These are phyloP conservation scores for Polydrusus tereticollis DNA, from an alignment of 2,888 invertebrate species.

Conservation along the genomic window DNA sequence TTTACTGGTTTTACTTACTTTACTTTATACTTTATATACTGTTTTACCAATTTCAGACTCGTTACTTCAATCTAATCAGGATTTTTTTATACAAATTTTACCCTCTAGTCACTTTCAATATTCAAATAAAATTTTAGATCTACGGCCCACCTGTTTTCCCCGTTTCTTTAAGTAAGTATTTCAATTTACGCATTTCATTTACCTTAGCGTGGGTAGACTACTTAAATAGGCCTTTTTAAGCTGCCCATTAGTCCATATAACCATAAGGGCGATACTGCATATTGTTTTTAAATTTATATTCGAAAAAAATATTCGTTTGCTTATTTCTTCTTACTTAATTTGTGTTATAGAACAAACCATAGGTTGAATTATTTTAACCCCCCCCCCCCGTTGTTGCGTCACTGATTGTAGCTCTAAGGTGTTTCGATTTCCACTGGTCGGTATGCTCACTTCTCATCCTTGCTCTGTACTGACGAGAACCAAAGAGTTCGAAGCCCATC, in stretches of 20 bases:
- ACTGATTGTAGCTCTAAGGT: no score
- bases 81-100: neutral
- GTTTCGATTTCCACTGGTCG: no score
- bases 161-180: constrained; percentile 33
- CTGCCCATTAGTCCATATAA: constrained; percentile 42
- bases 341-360: no score
- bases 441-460: no score
- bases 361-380: no score
- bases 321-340: no score
- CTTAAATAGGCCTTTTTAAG: constrained; percentile 43
- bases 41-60: neutral
- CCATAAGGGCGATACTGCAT: constrained; percentile 20
- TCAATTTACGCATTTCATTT: constrained; percentile 46
- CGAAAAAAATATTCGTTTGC: no score
- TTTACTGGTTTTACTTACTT: neutral
- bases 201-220: constrained; percentile 33
- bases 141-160: constrained; percentile 30
- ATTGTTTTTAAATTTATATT: constrained; percentile 4
- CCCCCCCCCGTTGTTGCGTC: no score
- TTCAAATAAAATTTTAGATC: constrained; percentile 9
- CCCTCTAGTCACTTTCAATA: constrained; percentile 3
- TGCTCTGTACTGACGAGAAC: no score
- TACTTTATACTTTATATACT: neutral
- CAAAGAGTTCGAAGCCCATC: no score
- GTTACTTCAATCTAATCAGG: neutral